phyloP scores from a whole-genome alignment of 1,140 invertebrate genomes.

The Formica selysi region DNA sequence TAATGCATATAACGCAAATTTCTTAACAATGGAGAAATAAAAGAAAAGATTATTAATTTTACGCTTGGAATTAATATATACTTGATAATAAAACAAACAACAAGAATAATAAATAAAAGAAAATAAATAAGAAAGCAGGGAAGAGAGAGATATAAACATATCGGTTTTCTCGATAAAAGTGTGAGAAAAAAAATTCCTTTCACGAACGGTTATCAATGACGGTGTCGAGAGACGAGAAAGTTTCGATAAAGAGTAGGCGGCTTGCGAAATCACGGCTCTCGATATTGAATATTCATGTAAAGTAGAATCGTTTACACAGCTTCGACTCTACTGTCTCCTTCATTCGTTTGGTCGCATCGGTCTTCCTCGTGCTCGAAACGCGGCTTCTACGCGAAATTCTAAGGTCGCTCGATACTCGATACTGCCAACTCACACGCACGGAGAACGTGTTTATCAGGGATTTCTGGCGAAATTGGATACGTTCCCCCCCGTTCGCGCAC shows the following conservation, averaged over 20 bases:
- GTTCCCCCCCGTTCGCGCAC: constrained; percentile 6
- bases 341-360: constrained; percentile 10
- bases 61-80: background rate
- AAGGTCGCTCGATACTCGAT: constrained; percentile 69
- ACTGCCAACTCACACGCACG: constrained; percentile 43
- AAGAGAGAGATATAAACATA: constrained; percentile 16
- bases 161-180: background rate
- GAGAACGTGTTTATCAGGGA: constrained; percentile 62
- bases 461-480: constrained; percentile 46
- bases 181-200: constrained; percentile 49
- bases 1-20: background rate
- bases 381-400: constrained; percentile 52
- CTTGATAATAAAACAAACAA: background rate
- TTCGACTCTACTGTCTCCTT: constrained; percentile 29
- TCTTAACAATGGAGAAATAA: background rate
- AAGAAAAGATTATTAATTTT: background rate
- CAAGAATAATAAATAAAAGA: background rate
- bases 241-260: constrained; percentile 59
- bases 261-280: constrained; percentile 72
- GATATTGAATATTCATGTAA: constrained; percentile 76
- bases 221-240: constrained; percentile 65
- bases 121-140: constrained; percentile 16
- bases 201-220: constrained; percentile 65
- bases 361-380: constrained; percentile 49
- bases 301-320: constrained; percentile 52